phyloP scores from a whole-genome alignment of 1,140 invertebrate species.

The Procambarus clarkii region DNA sequence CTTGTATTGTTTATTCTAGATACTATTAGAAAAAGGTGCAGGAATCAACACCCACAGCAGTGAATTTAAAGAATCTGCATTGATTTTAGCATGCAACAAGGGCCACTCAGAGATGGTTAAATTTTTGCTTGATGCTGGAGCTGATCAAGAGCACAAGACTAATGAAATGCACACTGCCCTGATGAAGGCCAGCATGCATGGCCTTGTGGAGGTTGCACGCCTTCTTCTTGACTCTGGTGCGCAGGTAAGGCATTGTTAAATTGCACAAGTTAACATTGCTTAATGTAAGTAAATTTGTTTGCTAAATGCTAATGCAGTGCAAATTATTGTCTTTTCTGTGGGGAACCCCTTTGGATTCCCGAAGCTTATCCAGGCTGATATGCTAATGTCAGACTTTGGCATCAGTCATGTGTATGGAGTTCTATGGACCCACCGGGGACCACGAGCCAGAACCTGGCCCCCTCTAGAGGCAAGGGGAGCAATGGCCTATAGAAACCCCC shows the following conservation, averaged over 20 bases:
- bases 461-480: too few species aligned
- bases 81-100: constrained; percentile 98
- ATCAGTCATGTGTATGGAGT: too few species aligned
- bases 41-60: constrained; percentile 99
- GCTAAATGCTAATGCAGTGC: too few species aligned
- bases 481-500: too few species aligned
- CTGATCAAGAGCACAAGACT: constrained; percentile 97
- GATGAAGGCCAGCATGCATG: constrained; percentile 99
- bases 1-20: constrained; percentile 77
- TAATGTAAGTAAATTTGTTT: too few species aligned
- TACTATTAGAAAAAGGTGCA: constrained; percentile 92
- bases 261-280: too few species aligned
- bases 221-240: constrained; percentile 96
- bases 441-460: too few species aligned
- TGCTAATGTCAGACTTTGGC: too few species aligned
- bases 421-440: too few species aligned
- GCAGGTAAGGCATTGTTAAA: constrained; percentile 81
- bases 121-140: constrained; percentile 93
- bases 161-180: constrained; percentile 99
- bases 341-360: too few species aligned
- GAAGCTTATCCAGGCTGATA: too few species aligned
- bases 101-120: constrained; percentile 98
- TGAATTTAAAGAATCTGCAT: constrained; percentile 96
- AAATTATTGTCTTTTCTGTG: too few species aligned
- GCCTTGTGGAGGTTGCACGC: constrained; percentile 96